Evolutionary conservation across 2,113 vertebrate species (phyloP).

Genomic region (Bujurquina vittata): DNA sequence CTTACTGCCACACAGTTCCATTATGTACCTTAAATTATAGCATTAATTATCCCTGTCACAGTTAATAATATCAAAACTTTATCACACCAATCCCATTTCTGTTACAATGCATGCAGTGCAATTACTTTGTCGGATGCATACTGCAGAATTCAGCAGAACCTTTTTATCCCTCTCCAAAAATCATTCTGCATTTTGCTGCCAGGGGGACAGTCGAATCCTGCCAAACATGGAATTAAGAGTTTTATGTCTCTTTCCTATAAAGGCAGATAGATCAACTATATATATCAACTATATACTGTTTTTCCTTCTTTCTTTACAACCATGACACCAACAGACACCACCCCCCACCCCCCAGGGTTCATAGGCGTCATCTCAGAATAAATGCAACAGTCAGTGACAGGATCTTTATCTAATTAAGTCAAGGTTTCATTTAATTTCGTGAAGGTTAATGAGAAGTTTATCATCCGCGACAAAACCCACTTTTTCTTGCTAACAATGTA

Average conservation of each 20-base stretch:
- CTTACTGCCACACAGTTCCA: slow-evolving; percentile 62
- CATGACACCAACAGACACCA: neutral
- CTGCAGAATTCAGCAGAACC: slow-evolving; percentile 42
- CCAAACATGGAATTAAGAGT: slow-evolving; percentile 56
- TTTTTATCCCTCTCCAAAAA: slow-evolving; percentile 44
- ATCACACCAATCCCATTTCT: slow-evolving; percentile 54
- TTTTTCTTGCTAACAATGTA: slow-evolving; percentile 53
- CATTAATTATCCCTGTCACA: slow-evolving; percentile 73
- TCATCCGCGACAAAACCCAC: slow-evolving; percentile 59
- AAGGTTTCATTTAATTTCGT: slow-evolving; percentile 74
- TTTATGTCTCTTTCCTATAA: slow-evolving; percentile 18
- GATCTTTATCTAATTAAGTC: slow-evolving; percentile 78
- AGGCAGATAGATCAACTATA: slow-evolving; percentile 25
- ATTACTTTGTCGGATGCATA: slow-evolving; percentile 58
- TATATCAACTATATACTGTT: slow-evolving; percentile 26
- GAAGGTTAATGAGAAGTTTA: slow-evolving; percentile 79
- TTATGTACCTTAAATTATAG: slow-evolving; percentile 71
- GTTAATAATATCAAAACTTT: slow-evolving; percentile 70
- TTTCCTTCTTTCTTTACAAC: slow-evolving; percentile 16
- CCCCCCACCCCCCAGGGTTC: neutral
- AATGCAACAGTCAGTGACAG: slow-evolving; percentile 55
- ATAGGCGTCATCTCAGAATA: slow-evolving; percentile 61
- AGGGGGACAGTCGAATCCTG: neutral
- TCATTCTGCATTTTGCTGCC: slow-evolving; percentile 41
- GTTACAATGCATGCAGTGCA: slow-evolving; percentile 48